Evolutionary conservation across 2,888 invertebrate species (phyloP), one percentile per base, ranked within the genome.

Genomic region (Coleophora flavipennella): DNA sequence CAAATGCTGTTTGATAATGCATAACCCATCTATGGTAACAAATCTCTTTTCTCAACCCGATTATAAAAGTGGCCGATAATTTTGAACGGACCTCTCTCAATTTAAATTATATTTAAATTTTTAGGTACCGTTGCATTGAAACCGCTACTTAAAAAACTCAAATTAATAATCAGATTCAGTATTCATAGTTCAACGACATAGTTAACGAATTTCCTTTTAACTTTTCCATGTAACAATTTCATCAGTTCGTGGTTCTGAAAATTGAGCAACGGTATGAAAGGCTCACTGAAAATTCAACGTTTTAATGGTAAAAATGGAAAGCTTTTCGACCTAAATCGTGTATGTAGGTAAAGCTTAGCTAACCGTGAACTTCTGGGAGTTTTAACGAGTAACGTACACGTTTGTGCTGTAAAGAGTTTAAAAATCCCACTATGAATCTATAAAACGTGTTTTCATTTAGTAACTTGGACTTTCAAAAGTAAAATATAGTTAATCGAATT

Each of bases 291-390:
- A 63, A 65, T 57, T 60, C 53, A 40, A 51, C 54, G 59, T 63
- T 67, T 62, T 60, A 61, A 62, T 62, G 55, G 59, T 60, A 62
- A 67, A 70, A 69, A 61, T 57, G 56, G 57, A 67, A 61, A 57
- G 51, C 59, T 59, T 58, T 63, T 59, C 58, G 51, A 60, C 59
- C 62, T 50, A 66, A 65, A 68, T 67, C 62, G 59, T 62, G 54
- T 59, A 59, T 51, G 55, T 50, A 55, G 52, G 55, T 50, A 55
- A 53, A 46, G 58, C 53, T 57, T 57, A 66, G 54, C 62, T 62
- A 68, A 63, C 62, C 63, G 62, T 59, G 59, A 64, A 67, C 57
- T 64, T 68, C 61, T 51, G 45, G 52, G 51, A 48, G 43, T 62
- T 69, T 68, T 64, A 63, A 67, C 63, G 62, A 67, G 59, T 40